Evolutionary conservation across 2,888 invertebrate genomes (phyloP).

Genomic region (Caenorhabditis afra): DNA sequence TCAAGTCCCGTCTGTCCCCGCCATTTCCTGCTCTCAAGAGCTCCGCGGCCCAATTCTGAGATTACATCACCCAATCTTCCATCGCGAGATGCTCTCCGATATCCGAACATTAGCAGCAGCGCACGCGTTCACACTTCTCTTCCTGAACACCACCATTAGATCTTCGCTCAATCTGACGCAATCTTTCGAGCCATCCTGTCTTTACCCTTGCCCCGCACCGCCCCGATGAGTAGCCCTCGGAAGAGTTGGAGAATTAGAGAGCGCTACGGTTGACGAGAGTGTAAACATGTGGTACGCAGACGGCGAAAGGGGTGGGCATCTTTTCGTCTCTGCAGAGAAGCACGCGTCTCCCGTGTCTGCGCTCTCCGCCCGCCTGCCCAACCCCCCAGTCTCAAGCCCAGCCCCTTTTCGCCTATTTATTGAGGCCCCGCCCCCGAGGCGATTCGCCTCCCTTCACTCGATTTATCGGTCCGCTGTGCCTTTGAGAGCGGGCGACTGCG

Average conservation of each 20-base stretch:
- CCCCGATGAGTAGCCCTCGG: slow-evolving; percentile 11
- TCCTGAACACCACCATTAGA: background rate
- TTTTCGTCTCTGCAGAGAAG: slow-evolving; percentile 32
- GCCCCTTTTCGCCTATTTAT: slow-evolving; percentile 62
- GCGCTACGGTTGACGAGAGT: slow-evolving; percentile 14
- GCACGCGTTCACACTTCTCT: slow-evolving; percentile 1
- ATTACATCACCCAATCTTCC: slow-evolving; percentile 29
- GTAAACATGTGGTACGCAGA: slow-evolving; percentile 5
- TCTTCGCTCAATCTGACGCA: slow-evolving; percentile 49
- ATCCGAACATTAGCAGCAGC: no score
- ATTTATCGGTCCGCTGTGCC: slow-evolving; percentile 59
- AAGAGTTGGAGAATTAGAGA: slow-evolving; percentile 29
- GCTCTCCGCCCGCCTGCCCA: slow-evolving; percentile 17
- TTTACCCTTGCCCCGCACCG: slow-evolving; percentile 20
- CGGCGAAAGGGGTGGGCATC: slow-evolving; percentile 1
- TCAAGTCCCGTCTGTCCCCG: slow-evolving; percentile 10
- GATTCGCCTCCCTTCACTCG: slow-evolving; percentile 55
- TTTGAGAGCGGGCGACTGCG: slow-evolving; percentile 37
- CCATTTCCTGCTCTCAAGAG: slow-evolving; percentile 50
- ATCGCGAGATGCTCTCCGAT: background rate
- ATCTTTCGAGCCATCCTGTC: slow-evolving; percentile 23
- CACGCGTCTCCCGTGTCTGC: slow-evolving; percentile 19
- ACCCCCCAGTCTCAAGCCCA: slow-evolving; percentile 33
- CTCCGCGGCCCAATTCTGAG: slow-evolving; percentile 23
- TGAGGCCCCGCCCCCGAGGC: slow-evolving; percentile 51